Base-by-base conservation (phyloP, 2,888 invertebrate species). In the Disparrhopalites patrizii region DNA sequence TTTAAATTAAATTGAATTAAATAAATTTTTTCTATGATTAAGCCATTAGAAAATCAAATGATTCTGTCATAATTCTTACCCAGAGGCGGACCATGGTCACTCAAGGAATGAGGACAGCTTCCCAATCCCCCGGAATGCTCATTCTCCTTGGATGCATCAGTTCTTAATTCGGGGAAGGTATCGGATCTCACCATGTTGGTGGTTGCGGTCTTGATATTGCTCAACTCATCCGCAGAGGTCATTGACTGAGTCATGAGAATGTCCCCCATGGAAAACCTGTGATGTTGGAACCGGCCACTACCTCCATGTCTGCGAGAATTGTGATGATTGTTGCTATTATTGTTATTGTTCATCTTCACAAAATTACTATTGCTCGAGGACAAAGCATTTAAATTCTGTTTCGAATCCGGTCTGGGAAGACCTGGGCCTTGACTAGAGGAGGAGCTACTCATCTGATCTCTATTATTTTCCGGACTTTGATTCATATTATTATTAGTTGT, bases 241-340 rank as follows among this genome's bases (percentile, higher is more conserved):
- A 69, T 55, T 30, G 72, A 71, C 38, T 73, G 75, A 8, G 71
- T 23, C 72, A 74, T 71, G 8, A 75, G 63, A 63, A 75, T 75
- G 52, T 75, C 75, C 40, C 75, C 75, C 62, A 71, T 68, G 7
- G 75, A 75, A 67, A 73, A 75, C 20, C 75, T 63, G 60, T 75
- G 73, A 66, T 73, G 75, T 33, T 73, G 75, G 27, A 70, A 70
- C 47, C 69, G 62, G 23, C 65, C 68, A 62, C 62, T 66, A 33
- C 62, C 58, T 36, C 65, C 56, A 18, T 38, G 27, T 47, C 63
- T 58, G n/a, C n/a, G n/a, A n/a, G n/a, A n/a, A n/a, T n/a, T n/a
- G n/a, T n/a, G n/a, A n/a, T n/a, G n/a, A 38, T 18, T 23, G 1
- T 43, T 38, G 8, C 30, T 31, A 43, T 31, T 28, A 31, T 25